A percentile compares a stretch with the other conserved stretches of the same genome.
Evolutionary conservation across 2,888 invertebrate species (phyloP).

Genomic region (Thereva nobilitata): DNA sequence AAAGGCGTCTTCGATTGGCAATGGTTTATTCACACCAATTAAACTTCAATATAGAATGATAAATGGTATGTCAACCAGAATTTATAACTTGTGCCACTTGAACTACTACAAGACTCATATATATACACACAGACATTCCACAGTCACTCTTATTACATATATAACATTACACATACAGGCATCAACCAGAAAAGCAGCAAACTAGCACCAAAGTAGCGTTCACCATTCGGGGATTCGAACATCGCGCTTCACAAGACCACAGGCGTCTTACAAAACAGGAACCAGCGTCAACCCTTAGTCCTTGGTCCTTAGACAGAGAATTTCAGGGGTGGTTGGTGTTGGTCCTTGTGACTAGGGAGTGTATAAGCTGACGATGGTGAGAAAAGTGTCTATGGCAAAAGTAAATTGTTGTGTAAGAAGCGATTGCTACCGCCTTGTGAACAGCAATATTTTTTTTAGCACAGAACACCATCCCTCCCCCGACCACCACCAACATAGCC

Average conservation of each 20-base stretch:
- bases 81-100: slow-evolving; percentile 31
- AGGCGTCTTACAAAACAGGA: too few species aligned
- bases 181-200: too few species aligned
- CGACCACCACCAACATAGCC: background rate
- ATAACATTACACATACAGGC: too few species aligned
- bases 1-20: slow-evolving; percentile 12
- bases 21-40: slow-evolving; percentile 34
- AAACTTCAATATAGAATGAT: slow-evolving; percentile 32
- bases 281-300: too few species aligned
- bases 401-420: background rate
- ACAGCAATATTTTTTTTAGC: background rate
- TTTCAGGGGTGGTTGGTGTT: too few species aligned
- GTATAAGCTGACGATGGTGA: background rate
- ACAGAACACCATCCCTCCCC: background rate
- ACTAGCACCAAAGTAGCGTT: too few species aligned
- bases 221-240: too few species aligned
- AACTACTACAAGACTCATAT: slow-evolving; percentile 2
- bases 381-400: slow-evolving; percentile 5
- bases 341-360: too few species aligned
- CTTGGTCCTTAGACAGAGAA: too few species aligned
- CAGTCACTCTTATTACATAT: too few species aligned
- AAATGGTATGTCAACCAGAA: slow-evolving; percentile 26
- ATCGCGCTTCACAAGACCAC: too few species aligned
- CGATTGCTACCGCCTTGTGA: background rate
- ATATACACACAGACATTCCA: background rate